phyloP scores from a whole-genome alignment of 2,797 vertebrate genomes.

The Myiotriccus ornatus region DNA sequence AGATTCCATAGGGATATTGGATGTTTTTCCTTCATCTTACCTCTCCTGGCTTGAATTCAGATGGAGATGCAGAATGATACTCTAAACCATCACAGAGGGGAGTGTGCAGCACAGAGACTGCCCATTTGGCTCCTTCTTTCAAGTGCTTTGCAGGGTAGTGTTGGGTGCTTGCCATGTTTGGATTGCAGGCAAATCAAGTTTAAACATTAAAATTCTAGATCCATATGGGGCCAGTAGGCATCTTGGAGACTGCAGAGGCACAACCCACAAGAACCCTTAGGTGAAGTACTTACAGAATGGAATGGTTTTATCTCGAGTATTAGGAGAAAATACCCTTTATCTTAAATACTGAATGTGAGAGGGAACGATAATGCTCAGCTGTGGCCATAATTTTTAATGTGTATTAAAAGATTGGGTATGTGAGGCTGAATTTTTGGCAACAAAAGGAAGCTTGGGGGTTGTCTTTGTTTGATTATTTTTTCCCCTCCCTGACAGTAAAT shows the following conservation, averaged over 20 bases:
- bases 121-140: not conserved
- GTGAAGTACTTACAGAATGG: not conserved
- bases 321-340: not conserved
- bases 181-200: not conserved
- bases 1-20: not conserved
- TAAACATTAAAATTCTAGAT: not conserved
- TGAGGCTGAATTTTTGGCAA: not conserved
- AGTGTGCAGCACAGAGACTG: not conserved
- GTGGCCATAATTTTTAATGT: rapidly evolving
- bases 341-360: not conserved
- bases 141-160: not conserved
- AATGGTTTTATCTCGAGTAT: not conserved
- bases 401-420: not conserved
- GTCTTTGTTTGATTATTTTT: not conserved
- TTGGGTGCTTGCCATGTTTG: not conserved
- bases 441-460: not conserved
- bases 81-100: not conserved
- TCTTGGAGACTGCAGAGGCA: not conserved
- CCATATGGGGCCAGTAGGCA: rapidly evolving
- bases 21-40: not conserved
- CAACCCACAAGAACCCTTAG: not conserved
- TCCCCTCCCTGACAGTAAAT: not conserved
- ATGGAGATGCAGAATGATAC: not conserved
- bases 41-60: not conserved
- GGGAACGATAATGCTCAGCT: not conserved